Evolutionary conservation across 2,797 vertebrate species (phyloP).

Genomic region (Neosalanx taihuensis): DNA sequence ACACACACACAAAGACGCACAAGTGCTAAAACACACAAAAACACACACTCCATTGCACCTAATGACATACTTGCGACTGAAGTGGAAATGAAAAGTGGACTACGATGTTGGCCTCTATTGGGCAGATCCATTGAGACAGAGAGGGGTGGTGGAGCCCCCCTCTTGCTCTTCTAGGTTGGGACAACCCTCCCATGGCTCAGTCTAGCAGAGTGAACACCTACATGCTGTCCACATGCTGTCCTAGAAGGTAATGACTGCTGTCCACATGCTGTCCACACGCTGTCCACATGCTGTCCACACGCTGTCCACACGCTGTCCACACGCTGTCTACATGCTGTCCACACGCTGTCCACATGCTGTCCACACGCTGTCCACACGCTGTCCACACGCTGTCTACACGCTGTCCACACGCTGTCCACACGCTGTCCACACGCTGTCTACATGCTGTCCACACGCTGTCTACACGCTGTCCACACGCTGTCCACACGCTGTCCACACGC

Average conservation of each 20-base stretch:
- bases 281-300: too few species aligned
- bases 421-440: too few species aligned
- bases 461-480: too few species aligned
- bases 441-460: too few species aligned
- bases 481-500: too few species aligned
- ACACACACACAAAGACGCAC: too few species aligned
- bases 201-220: neutral
- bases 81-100: neutral
- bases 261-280: too few species aligned
- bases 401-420: too few species aligned
- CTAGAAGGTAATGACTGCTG: neutral
- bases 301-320: neutral
- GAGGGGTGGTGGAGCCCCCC: neutral
- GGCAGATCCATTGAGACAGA: neutral
- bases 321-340: neutral
- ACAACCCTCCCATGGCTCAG: neutral
- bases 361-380: too few species aligned
- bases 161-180: neutral
- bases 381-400: too few species aligned
- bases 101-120: neutral
- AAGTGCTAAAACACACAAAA: neutral
- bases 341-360: too few species aligned
- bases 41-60: neutral
- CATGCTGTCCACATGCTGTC: too few species aligned
- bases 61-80: neutral